Base-by-base conservation (phyloP, 2,888 invertebrate genomes). In the Micoletzkya japonica region DNA sequence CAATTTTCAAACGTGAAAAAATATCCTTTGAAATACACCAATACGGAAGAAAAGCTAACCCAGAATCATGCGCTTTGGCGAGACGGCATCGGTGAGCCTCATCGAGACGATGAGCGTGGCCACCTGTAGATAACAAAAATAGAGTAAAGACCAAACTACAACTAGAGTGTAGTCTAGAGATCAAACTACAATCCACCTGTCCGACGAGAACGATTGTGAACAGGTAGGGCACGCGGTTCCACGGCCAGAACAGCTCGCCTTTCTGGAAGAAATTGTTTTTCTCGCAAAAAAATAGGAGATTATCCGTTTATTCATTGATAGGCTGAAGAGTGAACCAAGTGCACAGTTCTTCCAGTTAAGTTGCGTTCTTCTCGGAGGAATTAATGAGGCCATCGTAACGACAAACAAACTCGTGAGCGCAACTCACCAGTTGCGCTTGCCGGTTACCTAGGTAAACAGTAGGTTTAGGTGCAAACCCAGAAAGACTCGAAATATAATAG, bases 131-230 rank as follows among this genome's bases (percentile, higher is more conserved):
- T 0, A 20, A 4, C 6, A 20, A 26, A 17, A 54, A 26, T 59
- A 28, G 6, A 20, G 37, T 59, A 39, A 0, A 28, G 6, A n/a
- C 6, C 24, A 52, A 6, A n/a, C 24, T 6, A n/a, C 7, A 7
- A 26, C 57, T 28, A 32, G 7, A 32, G 57, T 28, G 30, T 30
- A 32, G 3, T 6, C 57, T 57, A 57, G 26, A 30, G 6, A 57
- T 30, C 4, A 32, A 57, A 30, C 30, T 52, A 52, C 10, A 7
- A 57, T 30, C 26, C 54, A 66, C 64, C 64, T 66, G 64, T 28
- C 64, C 64, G 7, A 54, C 28, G 1, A 66, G 37, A 1, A 66
- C 64, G 54, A 66, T 54, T 26, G 64, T 66, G 37, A 66, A 66
- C 2, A 66, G 64, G 54, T 54, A 66, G 4, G 64, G 64, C 26